Conservation (phyloP, 2,888 invertebrate species). For the Diabrotica balteata region DNA sequence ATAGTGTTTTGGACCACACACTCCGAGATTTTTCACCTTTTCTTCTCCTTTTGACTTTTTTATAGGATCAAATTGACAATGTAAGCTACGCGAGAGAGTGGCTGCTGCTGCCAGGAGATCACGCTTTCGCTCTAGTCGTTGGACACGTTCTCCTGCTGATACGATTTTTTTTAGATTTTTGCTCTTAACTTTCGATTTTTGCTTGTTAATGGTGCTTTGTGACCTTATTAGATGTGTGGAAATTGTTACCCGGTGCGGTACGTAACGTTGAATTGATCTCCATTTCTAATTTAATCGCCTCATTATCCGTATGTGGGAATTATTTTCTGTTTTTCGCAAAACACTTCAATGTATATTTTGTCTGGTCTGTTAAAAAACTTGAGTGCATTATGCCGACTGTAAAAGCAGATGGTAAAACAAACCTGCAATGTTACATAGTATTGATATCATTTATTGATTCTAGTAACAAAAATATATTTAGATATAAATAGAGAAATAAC, state of each 20-base stretch:
- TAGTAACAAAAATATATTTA: too few relatives aligned
- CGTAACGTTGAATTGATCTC: background rate
- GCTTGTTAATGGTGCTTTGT: background rate
- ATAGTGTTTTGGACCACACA: constrained; percentile 42
- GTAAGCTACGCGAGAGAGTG: constrained; percentile 19
- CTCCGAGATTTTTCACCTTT: constrained; percentile 19
- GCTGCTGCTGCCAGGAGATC: constrained; percentile 16
- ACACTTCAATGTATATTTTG: too few relatives aligned
- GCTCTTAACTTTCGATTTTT: constrained; percentile 10
- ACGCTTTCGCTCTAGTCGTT: constrained; percentile 22
- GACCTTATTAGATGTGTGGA: background rate
- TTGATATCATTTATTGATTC: too few relatives aligned
- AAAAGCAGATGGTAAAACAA: too few relatives aligned
- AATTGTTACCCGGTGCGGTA: background rate
- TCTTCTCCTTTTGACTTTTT: constrained; percentile 14
- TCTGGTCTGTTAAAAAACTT: too few relatives aligned
- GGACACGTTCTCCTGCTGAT: constrained; percentile 29
- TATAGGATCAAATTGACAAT: constrained; percentile 27
- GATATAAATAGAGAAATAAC: too few relatives aligned
- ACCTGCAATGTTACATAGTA: too few relatives aligned
- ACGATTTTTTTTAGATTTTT: constrained; percentile 16
- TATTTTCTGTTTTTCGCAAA: too few relatives aligned
- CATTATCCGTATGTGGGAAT: too few relatives aligned
- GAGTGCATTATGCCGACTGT: too few relatives aligned
- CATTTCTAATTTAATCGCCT: background rate